Evolutionary conservation across 2,113 vertebrate species (phyloP), one percentile per base, ranked within the genome.

Genomic region (Riparia riparia): DNA sequence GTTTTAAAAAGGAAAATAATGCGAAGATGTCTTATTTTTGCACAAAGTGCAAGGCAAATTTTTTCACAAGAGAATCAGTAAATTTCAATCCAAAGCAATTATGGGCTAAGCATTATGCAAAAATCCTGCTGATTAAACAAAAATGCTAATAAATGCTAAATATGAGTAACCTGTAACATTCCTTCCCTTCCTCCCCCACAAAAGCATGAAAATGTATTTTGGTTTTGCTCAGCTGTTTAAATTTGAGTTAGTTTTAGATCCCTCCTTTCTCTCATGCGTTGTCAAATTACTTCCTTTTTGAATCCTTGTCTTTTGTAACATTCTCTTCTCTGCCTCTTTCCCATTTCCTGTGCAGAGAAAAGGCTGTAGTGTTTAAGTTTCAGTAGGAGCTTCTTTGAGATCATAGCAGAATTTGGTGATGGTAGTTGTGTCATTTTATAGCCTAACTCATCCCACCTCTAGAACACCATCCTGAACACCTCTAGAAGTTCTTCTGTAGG

Each of bases 101-200:
- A 58, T 18, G 42, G 60, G 9, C 80, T 88, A 73, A 91, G 7
- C 51, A 50, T 93, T 88, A 66, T 60, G 56, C 1, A 0, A 70
- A 91, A 94, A 81, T 93, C 53, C 39, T 74, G 42, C 58, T 78
- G 66, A 77, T 94, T 81, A 77, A 78, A 74, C 53, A 76, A 56
- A 88, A 89, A 79, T 70, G 53, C 42, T 79, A 93, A 57, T 88
- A 80, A 82, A 85, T 37, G 41, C 54, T 80, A 73, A 91, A 42
- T 93, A 77, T 20, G 1, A 73, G 57, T 63, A 78, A 83, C 51
- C 47, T 88, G 50, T 58, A 86, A 61, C 45, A 32, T 66, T 93
- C 49, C 18, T 93, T 60, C 39, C 24, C 31, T 83, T 82, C 28
- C 22, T 41, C 16, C 18, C 32, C n/a, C 71, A 79, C 57, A 76